Conservation (phyloP, 2,797 vertebrate genomes). For the Hipposideros larvatus region DNA sequence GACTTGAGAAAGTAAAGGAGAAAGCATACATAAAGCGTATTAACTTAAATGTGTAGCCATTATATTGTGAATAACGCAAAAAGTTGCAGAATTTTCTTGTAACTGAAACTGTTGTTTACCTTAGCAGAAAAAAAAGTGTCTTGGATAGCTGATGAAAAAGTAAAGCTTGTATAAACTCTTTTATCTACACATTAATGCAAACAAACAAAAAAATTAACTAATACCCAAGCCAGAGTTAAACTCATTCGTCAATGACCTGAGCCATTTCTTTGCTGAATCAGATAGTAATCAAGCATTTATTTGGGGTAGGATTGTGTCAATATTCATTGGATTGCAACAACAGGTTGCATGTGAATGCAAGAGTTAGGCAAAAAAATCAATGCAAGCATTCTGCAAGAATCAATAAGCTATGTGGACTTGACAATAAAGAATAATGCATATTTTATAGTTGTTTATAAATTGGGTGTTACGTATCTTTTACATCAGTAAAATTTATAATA, state of each 20-base stretch:
- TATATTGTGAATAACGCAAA: background rate
- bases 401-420: background rate
- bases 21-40: background rate
- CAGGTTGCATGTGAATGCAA: background rate
- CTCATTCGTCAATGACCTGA: background rate
- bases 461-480: background rate
- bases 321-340: background rate
- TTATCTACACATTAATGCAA: background rate
- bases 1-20: background rate
- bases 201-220: background rate
- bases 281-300: constrained; percentile 28
- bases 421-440: background rate
- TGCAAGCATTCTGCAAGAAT: background rate
- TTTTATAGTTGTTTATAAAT: background rate
- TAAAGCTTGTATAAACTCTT: background rate
- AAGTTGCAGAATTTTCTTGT: background rate
- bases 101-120: background rate
- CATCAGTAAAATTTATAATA: background rate
- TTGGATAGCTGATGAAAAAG: background rate
- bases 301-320: background rate
- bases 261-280: background rate
- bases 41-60: background rate
- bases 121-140: background rate
- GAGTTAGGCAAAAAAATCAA: constrained; percentile 18
- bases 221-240: background rate